These are phyloP conservation scores for Ophiodon elongatus DNA, from an alignment of 2,113 vertebrate genomes.

Conservation along the genomic window DNA sequence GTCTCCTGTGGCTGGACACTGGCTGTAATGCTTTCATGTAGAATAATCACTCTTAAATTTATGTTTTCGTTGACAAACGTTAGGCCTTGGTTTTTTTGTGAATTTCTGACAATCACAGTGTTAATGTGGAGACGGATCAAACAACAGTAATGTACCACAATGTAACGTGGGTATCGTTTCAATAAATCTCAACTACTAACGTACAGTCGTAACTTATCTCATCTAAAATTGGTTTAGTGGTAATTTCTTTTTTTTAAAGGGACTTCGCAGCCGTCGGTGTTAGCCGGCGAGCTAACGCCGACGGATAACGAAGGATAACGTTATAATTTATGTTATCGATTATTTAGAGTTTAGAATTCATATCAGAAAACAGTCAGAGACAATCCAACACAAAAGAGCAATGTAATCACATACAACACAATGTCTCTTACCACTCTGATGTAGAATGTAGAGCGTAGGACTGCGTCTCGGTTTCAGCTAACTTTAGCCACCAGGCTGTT, in stretches of 20 bases:
- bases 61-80: too few species aligned
- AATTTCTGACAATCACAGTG: background rate
- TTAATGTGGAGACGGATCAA: background rate
- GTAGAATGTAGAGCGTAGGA: conserved; percentile 20
- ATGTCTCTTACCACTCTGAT: conserved; percentile 65
- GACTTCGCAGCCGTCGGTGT: conserved; percentile 31
- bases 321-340: background rate
- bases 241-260: background rate
- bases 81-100: background rate
- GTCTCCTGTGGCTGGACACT: background rate
- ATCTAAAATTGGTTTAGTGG: too few species aligned
- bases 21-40: too few species aligned
- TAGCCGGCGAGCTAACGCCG: conserved; percentile 54
- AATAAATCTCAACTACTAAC: background rate
- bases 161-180: background rate
- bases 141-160: background rate
- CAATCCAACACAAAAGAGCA: accelerated
- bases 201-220: background rate
- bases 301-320: conserved; percentile 6
- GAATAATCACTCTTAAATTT: background rate
- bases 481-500: conserved; percentile 54
- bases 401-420: background rate
- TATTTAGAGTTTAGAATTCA: background rate
- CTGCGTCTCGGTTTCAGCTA: conserved; percentile 45
- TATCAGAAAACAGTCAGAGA: accelerated